Base-by-base conservation (phyloP, 1,140 invertebrate species). In the Drosophila tsacasi region DNA sequence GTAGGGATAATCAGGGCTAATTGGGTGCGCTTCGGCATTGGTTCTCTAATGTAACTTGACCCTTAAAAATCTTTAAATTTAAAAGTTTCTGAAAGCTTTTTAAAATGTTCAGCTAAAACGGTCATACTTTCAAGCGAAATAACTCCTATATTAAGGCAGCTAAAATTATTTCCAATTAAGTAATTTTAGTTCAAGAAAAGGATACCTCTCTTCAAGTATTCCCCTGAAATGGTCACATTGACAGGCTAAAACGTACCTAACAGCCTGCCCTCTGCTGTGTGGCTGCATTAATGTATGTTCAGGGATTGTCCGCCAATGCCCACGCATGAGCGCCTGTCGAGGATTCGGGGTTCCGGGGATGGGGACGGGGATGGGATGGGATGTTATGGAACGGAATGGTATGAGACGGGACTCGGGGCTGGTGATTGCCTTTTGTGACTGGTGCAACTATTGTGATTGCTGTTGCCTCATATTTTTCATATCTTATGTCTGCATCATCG, bases 391-490 rank as follows among this genome's bases (percentile, higher is more conserved):
- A 19, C 9, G 7, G n/a, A 1, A 15, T 15, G 46, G 15, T 7
- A 12, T 30, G 39, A 15, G n/a, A 30, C n/a, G 25, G 42, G 23
- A 39, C 10, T 15, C 60, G 81, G 76, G n/a, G 19, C 25, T 68
- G 66, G 69, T 72, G 69, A 69, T 67, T 67, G 67, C 67, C 67
- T 69, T 74, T 49, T 50, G 75, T 76, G 75, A 71, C 72, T 84
- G 81, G 72, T 80, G 82, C 67, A 76, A 82, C 83, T 82, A 85
- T 85, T 85, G 83, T 87, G 75, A 83, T 87, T 81, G 83, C 71
- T 87, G 83, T 87, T 89, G 83, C 76, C 76, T 87, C 84, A 87
- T 87, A 87, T 89, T 87, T 87, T 89, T 87, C 83, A 89, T 87
- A 87, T 87, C 83, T 87, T 89, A 74, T 83, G 83, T 87, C 83